Conservation (phyloP, 2,797 vertebrate genomes). For the Brachyrhaphis roseni region DNA sequence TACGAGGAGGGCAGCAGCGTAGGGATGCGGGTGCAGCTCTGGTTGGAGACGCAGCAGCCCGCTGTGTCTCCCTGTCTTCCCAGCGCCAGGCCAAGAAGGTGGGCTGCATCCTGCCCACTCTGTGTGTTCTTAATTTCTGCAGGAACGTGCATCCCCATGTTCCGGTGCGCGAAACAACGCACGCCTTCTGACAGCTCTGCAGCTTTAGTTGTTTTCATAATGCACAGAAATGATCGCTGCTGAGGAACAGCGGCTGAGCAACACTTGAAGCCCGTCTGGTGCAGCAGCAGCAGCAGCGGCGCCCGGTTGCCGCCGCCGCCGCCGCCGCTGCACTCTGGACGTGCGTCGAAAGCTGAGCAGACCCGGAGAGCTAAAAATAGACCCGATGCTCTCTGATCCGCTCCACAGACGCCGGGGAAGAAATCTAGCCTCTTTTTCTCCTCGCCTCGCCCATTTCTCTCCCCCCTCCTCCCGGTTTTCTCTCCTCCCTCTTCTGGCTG, state of each 20-base stretch:
- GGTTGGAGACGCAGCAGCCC: constrained; percentile 21
- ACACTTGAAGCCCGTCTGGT: constrained; percentile 61
- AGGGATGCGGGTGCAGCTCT: constrained; percentile 37
- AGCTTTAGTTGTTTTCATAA: constrained; percentile 53
- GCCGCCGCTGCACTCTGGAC: constrained; percentile 79
- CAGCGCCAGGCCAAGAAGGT: not conserved
- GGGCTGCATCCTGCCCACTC: constrained; percentile 53
- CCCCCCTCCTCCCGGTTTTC: constrained; percentile 12
- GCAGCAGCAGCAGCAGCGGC: constrained; percentile 73
- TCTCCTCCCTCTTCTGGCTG: constrained; percentile 31
- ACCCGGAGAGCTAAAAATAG: constrained; percentile 81
- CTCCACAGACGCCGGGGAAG: constrained; percentile 64
- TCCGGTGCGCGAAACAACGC: constrained; percentile 59
- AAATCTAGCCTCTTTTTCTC: constrained; percentile 53
- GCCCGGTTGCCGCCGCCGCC: constrained; percentile 46
- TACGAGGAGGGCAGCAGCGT: constrained; percentile 40
- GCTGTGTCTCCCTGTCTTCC: not conserved
- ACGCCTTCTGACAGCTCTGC: constrained; percentile 34
- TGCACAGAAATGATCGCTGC: not conserved
- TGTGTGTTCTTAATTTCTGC: constrained; percentile 70
- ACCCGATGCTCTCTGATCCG: constrained; percentile 67
- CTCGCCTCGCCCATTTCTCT: constrained; percentile 21
- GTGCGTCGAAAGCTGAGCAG: constrained; percentile 83
- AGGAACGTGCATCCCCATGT: constrained; percentile 55
- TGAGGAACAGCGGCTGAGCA: constrained; percentile 9